Evolutionary conservation across 2,113 vertebrate genomes (phyloP), one percentile per base, ranked within the genome.

Genomic region (Suncus etruscus): DNA sequence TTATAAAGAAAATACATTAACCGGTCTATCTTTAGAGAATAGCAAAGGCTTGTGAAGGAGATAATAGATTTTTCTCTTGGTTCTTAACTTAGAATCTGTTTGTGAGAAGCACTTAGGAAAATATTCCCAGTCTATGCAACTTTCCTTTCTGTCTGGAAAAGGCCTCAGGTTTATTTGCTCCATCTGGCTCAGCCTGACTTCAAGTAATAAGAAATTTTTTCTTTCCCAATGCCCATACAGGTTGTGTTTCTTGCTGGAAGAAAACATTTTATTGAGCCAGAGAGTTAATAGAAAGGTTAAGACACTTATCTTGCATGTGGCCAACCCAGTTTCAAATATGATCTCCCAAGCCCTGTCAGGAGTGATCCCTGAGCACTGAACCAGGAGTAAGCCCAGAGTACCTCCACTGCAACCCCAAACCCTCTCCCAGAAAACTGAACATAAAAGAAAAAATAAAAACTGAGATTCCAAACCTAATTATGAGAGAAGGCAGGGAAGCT

Each of bases 1-100:
- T 65, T 90, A 77, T 78, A 66, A 90, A 91, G 48, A 81, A 94
- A 86, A 89, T 91, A 72, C 47, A 90, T 91, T 82, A 88, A 70
- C 51, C 39, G 3, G 32, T 54, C 32, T 94, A 51, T 91, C 91
- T 94, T 91, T 96, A 88, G 61, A 84, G 80, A 92, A 70, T 86
- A 72, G 54, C 83, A 80, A 88, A 76, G 20, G 1, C 85, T 94
- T 76, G 58, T 61, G 29, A 87, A 78, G 32, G 29, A 85, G 76
- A 48, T 91, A 63, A 94, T 91, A 87, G 86, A 75, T 73, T 87
- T 87, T 54, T 47, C 16, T 47, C 18, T 61, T 61, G 58, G 50
- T 65, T 85, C 79, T 94, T 32, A 83, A 77, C 89, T 76, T 85
- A 89, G 83, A 92, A 83, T 76, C 72, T 86, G 70, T 75, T 76